phyloP scores from a whole-genome alignment of 2,888 invertebrate species.

The Andrena flavipes region DNA sequence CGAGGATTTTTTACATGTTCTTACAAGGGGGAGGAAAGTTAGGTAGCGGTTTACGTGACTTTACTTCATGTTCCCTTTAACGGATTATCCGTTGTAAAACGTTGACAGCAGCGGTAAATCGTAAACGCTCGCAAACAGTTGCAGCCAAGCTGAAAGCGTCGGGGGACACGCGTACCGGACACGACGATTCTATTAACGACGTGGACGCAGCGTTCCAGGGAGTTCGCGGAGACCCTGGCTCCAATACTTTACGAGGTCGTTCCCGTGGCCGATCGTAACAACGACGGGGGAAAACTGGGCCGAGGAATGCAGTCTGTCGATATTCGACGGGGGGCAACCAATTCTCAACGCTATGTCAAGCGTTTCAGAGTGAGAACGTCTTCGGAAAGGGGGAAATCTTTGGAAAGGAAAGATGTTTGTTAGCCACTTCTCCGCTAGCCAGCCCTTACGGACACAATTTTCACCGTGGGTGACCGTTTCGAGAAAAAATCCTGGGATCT shows the following conservation, averaged over 20 bases:
- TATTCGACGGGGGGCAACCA: constrained; percentile 42
- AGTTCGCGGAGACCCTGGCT: constrained; percentile 36
- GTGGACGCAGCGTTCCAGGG: neutral
- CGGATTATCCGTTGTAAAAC: constrained; percentile 21
- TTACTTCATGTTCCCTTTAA: constrained; percentile 18
- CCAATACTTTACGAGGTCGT: constrained; percentile 49
- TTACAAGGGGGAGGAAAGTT: too few relatives aligned
- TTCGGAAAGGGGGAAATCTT: too few relatives aligned
- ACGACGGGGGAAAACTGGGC: constrained; percentile 47
- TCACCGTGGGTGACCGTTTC: neutral
- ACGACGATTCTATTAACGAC: constrained; percentile 19
- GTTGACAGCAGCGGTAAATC: neutral
- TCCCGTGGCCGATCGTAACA: constrained; percentile 26
- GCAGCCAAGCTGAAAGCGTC: neutral
- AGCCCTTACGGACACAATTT: too few relatives aligned
- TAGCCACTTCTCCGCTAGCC: too few relatives aligned
- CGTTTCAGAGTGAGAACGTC: neutral
- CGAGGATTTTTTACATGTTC: too few relatives aligned
- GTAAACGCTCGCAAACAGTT: neutral
- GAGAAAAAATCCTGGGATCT: constrained; percentile 10
- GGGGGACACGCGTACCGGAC: constrained; percentile 11
- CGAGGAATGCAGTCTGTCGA: constrained; percentile 57
- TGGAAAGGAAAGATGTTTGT: too few relatives aligned
- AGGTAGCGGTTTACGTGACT: too few relatives aligned
- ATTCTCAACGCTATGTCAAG: constrained; percentile 13